Evolutionary conservation across 1,140 invertebrate species (phyloP).

Genomic region (Drosophila nigromelanica): DNA sequence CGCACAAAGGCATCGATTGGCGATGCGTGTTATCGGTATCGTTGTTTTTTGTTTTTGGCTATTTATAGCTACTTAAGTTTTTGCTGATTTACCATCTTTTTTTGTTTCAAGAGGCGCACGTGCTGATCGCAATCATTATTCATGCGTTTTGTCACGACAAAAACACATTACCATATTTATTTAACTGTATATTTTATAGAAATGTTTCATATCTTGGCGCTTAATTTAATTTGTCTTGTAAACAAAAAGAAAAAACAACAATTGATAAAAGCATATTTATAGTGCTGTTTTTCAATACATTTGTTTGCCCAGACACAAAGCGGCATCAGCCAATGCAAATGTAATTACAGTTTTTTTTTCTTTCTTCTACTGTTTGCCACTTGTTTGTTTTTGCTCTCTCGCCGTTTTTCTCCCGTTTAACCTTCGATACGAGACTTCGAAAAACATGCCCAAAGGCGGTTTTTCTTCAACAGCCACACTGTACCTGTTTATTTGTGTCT

Average conservation of each 20-base stretch:
- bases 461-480: conserved; percentile 40
- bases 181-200: conserved; percentile 2
- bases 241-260: conserved; percentile 16
- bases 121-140: conserved; percentile 14
- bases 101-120: conserved; percentile 7
- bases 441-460: conserved; percentile 24
- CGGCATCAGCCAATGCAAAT: conserved; percentile 28
- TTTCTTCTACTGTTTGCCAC: conserved; percentile 1
- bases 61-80: conserved; percentile 20
- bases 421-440: conserved; percentile 40
- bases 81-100: conserved; percentile 38
- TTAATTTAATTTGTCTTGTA: conserved; percentile 32
- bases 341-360: conserved; percentile 26
- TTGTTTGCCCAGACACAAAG: conserved; percentile 6
- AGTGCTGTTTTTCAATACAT: conserved; percentile 8
- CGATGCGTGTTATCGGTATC: conserved; percentile 32
- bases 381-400: conserved; percentile 35
- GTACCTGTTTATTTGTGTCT: conserved; percentile 43
- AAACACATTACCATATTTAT: conserved; percentile 13
- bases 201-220: background rate
- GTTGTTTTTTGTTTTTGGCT: conserved; percentile 18
- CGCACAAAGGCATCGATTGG: conserved; percentile 39
- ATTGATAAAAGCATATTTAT: conserved; percentile 9
- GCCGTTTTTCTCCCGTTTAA: conserved; percentile 7
- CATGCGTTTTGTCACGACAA: conserved; percentile 13